phyloP scores from a whole-genome alignment of 2,888 invertebrate species.

The Tupiocoris notatus region DNA sequence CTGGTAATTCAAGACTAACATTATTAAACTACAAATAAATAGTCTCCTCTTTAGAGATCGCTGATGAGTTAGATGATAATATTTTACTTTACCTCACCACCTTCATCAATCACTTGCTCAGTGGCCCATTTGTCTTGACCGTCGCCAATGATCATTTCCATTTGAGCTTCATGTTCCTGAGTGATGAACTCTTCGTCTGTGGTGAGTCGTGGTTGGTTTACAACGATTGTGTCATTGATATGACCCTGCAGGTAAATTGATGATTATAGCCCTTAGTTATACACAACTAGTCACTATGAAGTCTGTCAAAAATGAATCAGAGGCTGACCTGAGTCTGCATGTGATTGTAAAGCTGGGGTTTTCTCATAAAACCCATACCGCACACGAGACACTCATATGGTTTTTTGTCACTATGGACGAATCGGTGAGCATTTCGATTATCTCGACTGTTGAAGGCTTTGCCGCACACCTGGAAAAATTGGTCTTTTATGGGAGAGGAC shows the following conservation, averaged over 20 bases:
- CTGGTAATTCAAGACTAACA: too few relatives aligned
- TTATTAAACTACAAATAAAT: too few relatives aligned
- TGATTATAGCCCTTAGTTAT: background rate
- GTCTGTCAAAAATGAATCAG: background rate
- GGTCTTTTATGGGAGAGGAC: too few relatives aligned
- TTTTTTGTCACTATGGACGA: conserved; percentile 82
- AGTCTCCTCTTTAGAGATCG: too few relatives aligned
- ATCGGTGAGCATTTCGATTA: conserved; percentile 80
- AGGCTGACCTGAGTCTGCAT: conserved; percentile 64
- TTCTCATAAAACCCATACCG: conserved; percentile 80
- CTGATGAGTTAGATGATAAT: too few relatives aligned
- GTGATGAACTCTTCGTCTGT: conserved; percentile 52
- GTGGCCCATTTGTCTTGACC: conserved; percentile 47
- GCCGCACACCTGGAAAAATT: conserved; percentile 67
- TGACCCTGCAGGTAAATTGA: conserved; percentile 61
- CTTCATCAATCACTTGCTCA: conserved; percentile 47
- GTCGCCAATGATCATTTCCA: conserved; percentile 52
- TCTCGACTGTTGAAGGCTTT: conserved; percentile 81
- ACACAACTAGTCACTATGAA: background rate
- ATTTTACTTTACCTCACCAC: conserved; percentile 28
- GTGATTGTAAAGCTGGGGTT: conserved; percentile 72
- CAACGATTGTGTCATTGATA: conserved; percentile 75
- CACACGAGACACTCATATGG: conserved; percentile 81
- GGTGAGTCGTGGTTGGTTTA: conserved; percentile 76
- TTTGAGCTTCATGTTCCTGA: conserved; percentile 53